phyloP scores from a whole-genome alignment of 2,888 invertebrate genomes.

The Trichacis sp. region DNA sequence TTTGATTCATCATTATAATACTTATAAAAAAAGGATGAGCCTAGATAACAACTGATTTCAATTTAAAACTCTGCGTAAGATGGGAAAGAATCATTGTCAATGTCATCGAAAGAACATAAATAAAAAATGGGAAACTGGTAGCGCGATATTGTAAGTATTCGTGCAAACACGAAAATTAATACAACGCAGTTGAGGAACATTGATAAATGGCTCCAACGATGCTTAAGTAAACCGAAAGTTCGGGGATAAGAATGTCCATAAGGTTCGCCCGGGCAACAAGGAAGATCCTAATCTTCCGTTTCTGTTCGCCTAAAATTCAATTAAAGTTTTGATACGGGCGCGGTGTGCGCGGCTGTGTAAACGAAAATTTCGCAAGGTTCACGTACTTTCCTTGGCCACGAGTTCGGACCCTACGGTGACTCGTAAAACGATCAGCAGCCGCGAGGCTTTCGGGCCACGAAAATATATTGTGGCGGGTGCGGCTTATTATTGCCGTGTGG shows the following conservation, averaged over 20 bases:
- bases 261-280: conserved; percentile 35
- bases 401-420: conserved; percentile 37
- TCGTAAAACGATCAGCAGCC: conserved; percentile 54
- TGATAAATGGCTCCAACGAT: conserved; percentile 27
- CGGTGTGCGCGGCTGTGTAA: conserved; percentile 64
- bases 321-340: conserved; percentile 69
- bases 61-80: no score
- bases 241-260: conserved; percentile 41
- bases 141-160: neutral
- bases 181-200: neutral
- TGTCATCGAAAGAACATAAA: neutral
- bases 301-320: conserved; percentile 62
- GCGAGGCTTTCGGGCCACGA: conserved; percentile 45
- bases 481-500: conserved; percentile 41
- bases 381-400: conserved; percentile 61
- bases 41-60: no score
- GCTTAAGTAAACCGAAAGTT: conserved; percentile 33
- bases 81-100: no score
- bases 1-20: no score
- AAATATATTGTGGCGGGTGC: conserved; percentile 25
- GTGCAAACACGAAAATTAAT: neutral
- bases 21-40: no score
- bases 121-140: neutral
- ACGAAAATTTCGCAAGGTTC: conserved; percentile 68
- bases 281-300: conserved; percentile 61